Base-by-base conservation (phyloP, 2,113 vertebrate species). In the Caranx melampygus region DNA sequence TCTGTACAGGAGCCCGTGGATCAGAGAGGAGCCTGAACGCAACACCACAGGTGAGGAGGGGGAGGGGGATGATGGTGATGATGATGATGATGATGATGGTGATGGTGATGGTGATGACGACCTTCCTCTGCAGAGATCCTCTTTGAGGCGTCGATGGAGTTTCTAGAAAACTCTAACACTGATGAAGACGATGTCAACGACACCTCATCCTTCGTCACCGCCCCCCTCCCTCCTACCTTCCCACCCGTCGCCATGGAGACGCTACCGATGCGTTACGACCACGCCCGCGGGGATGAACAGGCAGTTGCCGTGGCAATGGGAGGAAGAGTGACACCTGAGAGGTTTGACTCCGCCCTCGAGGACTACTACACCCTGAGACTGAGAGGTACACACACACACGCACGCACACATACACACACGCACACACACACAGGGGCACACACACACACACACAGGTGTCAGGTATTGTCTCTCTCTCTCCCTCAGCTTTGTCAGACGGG, bases 101-200 rank as follows among this genome's bases (percentile, higher is more conserved):
- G 37, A 26, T 26, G 26, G 2, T 26, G 26, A 26, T 26, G 26
- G 2, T 26, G 26, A 26, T 26, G 26, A 7, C 1, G 2, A 7
- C 10, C 40, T 10, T 10, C 54, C 13, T 18, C 34, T 44, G 5
- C 82, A 92, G 85, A 54, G 1, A 44, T 89, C 12, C 81, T 95
- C n/a, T 94, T 93, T 49, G 88, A 93, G 31, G 91, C 93, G 0
- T 94, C 94, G 3, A 90, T 94, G 93, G 95, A 95, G 92, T 95
- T 95, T 55, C 79, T 94, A 2, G 62, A 93, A 15, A 87, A 86
- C 14, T 37, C 55, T 2, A 61, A 87, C 3, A 31, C 71, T 0
- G 88, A 86, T 5, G 92, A 92, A 0, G 87, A 87, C 0, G 67
- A 84, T 0, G 84, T 75, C 0, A 86, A 84, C 0, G 84, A 85